These are phyloP conservation scores for Amphiura filiformis DNA, from an alignment of 35 echinoderm and acorn worm genomes.

Conservation along the genomic window DNA sequence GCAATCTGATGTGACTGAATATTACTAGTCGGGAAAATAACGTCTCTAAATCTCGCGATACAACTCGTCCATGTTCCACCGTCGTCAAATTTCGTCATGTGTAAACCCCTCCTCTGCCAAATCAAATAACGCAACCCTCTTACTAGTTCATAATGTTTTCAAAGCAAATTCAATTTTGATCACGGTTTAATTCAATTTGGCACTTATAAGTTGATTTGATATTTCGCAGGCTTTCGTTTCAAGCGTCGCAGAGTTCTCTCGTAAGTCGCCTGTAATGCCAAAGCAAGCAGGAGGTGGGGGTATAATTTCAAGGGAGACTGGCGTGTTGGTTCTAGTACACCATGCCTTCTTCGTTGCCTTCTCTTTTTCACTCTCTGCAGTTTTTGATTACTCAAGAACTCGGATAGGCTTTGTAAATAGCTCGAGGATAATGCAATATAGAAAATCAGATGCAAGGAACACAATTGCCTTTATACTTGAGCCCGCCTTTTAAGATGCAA, in stretches of 20 bases:
- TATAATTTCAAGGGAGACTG: too few species aligned
- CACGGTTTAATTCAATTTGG: background rate
- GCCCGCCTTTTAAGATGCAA: background rate
- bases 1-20: too few species aligned
- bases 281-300: too few species aligned
- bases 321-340: too few species aligned
- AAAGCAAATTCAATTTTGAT: conserved; percentile 10
- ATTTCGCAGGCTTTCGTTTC: background rate
- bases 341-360: too few species aligned
- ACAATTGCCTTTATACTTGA: background rate
- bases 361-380: background rate
- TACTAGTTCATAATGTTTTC: background rate
- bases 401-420: conserved; percentile 1
- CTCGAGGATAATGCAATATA: background rate
- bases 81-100: too few species aligned
- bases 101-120: background rate
- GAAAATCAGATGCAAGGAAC: background rate
- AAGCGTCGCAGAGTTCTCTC: too few species aligned
- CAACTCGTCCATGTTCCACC: too few species aligned
- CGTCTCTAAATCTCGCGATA: too few species aligned
- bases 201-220: background rate
- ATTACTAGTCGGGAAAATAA: too few species aligned
- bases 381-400: background rate
- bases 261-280: too few species aligned
- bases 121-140: background rate